Evolutionary conservation across 2,888 invertebrate species (phyloP), one percentile per base, ranked within the genome.

Genomic region (Encarsia formosa): DNA sequence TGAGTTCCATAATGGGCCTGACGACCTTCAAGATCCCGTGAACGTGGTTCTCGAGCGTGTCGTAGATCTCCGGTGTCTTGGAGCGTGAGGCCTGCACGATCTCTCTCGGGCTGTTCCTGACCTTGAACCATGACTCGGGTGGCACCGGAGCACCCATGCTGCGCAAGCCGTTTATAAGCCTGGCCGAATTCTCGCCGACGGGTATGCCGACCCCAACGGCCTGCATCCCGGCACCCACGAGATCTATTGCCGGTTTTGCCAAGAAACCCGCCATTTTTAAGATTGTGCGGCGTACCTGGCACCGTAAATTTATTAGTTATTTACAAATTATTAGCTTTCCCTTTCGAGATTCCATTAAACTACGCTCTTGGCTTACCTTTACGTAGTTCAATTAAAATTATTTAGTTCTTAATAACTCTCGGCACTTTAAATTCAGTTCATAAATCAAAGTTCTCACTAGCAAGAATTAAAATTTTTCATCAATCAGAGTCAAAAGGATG

Each of bases 161-260:
- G 9, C 55, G 51, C 20, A 49, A 16, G 1, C 47, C 40, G 2
- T 55, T 32, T 11, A 55, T 18, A 1, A 55, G 15, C 22, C 32
- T 49, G 13, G 5, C 9, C 15, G 19, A 16, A n/a, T 52, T 53
- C 26, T 51, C 41, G 43, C 44, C 23, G 2, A 55, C 49, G 3
- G 62, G 56, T 4, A 58, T 56, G 23, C 56, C 57, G 22, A 58
- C 47, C 5, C 59, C 48, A 5, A 57, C 29, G 20, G 59, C 56
- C 40, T 57, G 59, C 8, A 63, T 49, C 6, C 63, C 63, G 11
- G 51, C 49, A 19, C 58, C 62, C n/a, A 64, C 39, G 11, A 64
- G 47, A 29, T 54, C 49, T 4, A 61, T 62, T 4, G 61, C 55
- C 2, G 62, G 56, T 2, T 59, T 57, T 11, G 38, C 26, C 15